Conservation (phyloP, 2,113 vertebrate species). For the Mesocricetus auratus region DNA sequence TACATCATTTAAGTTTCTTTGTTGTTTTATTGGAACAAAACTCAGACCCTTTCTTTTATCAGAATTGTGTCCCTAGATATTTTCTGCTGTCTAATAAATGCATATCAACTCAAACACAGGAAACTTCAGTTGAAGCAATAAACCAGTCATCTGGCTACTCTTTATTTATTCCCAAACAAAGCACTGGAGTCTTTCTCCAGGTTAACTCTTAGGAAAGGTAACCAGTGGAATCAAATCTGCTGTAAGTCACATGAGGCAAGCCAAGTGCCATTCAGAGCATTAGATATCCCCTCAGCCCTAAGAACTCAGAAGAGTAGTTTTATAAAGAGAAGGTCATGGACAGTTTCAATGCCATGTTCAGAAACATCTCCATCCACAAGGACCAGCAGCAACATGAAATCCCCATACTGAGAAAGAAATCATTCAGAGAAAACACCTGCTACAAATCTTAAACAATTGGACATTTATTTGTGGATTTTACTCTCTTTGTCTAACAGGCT, state of each 20-base stretch:
- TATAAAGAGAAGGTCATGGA: conserved; percentile 27
- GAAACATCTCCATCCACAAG: not conserved
- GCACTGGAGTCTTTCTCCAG: not conserved
- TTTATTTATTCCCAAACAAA: not conserved
- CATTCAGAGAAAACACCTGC: not conserved
- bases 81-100: not conserved
- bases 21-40: conserved; percentile 20
- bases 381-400: not conserved
- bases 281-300: not conserved
- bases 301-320: not conserved
- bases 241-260: not conserved
- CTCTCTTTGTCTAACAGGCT: not conserved
- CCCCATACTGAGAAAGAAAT: not conserved
- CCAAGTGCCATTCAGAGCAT: not conserved
- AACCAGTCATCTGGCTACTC: not conserved
- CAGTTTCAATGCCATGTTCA: not conserved
- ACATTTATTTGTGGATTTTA: not conserved
- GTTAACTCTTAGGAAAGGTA: conserved; percentile 42
- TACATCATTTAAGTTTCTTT: not conserved
- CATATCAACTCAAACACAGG: not conserved
- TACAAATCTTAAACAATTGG: not conserved
- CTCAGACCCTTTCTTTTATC: not conserved
- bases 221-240: not conserved
- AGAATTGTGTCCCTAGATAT: not conserved
- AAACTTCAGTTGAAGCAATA: not conserved